Percentiles rank a stretch among this genome's conserved stretches.
phyloP scores from a whole-genome alignment of 35 echinoderm and acorn worm genomes.

The Antedon bifida region DNA sequence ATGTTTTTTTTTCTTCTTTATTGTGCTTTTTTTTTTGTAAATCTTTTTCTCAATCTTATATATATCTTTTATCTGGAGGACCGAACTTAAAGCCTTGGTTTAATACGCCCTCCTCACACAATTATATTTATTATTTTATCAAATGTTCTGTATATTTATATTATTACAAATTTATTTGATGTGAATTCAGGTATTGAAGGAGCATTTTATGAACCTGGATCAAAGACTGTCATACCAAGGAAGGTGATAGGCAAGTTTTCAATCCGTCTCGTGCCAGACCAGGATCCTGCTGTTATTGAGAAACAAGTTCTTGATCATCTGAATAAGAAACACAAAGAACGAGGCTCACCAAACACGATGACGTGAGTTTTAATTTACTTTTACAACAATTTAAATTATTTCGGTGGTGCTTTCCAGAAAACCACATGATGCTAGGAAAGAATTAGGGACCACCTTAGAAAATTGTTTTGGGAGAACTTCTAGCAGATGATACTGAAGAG shows the following conservation, averaged over 20 bases:
- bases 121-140: too few relatives aligned
- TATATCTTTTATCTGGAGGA: too few relatives aligned
- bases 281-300: conserved; percentile 43
- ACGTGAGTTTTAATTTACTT: conserved; percentile 42
- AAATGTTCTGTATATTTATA: too few relatives aligned
- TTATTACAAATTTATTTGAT: too few relatives aligned
- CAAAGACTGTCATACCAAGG: conserved; percentile 86
- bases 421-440: neutral
- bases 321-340: conserved; percentile 27
- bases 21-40: too few relatives aligned
- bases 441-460: neutral
- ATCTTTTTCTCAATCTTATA: too few relatives aligned
- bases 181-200: conserved; percentile 72
- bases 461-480: neutral
- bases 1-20: too few relatives aligned
- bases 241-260: conserved; percentile 92
- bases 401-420: too few relatives aligned
- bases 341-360: conserved; percentile 56
- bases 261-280: conserved; percentile 73
- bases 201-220: conserved; percentile 57
- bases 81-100: too few relatives aligned
- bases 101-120: too few relatives aligned
- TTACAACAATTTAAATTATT: too few relatives aligned
- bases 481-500: too few relatives aligned
- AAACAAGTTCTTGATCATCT: conserved; percentile 51